Evolutionary conservation across 2,888 invertebrate genomes (phyloP).

Genomic region (Axea sp.): DNA sequence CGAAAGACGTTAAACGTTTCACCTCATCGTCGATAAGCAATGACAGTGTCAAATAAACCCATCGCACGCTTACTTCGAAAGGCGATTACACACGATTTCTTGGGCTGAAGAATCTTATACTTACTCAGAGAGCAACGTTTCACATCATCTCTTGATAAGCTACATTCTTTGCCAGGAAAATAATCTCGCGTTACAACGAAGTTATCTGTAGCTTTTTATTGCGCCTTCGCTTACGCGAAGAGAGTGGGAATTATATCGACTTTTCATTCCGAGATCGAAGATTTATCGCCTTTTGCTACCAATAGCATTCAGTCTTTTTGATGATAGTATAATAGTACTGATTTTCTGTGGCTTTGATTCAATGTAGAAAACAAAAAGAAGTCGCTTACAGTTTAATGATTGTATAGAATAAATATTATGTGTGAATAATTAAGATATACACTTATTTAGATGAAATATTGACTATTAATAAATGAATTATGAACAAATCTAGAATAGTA

Average conservation of each 20-base stretch:
- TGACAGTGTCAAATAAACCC: slow-evolving; percentile 38
- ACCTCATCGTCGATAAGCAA: slow-evolving; percentile 36
- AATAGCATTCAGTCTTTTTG: no score
- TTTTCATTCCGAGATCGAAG: slow-evolving; percentile 20
- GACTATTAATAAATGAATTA: no score
- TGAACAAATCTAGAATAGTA: no score
- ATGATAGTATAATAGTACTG: no score
- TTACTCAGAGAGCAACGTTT: slow-evolving; percentile 18
- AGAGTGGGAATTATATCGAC: slow-evolving; percentile 26
- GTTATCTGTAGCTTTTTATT: slow-evolving; percentile 48
- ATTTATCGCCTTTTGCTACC: slow-evolving; percentile 19
- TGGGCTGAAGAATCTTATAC: slow-evolving; percentile 25
- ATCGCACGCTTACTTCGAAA: slow-evolving; percentile 28
- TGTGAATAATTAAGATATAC: no score
- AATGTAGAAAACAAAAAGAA: no score
- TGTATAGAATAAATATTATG: no score
- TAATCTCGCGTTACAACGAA: slow-evolving; percentile 42
- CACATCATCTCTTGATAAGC: slow-evolving; percentile 45
- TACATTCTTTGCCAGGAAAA: slow-evolving; percentile 48
- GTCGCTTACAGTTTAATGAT: no score
- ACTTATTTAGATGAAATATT: no score
- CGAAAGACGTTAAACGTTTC: slow-evolving; percentile 46
- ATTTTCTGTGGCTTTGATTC: no score
- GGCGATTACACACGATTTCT: slow-evolving; percentile 56
- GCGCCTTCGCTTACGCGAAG: slow-evolving; percentile 11